phyloP scores from a whole-genome alignment of 2,113 vertebrate species.

The Muntiacus muntjak region DNA sequence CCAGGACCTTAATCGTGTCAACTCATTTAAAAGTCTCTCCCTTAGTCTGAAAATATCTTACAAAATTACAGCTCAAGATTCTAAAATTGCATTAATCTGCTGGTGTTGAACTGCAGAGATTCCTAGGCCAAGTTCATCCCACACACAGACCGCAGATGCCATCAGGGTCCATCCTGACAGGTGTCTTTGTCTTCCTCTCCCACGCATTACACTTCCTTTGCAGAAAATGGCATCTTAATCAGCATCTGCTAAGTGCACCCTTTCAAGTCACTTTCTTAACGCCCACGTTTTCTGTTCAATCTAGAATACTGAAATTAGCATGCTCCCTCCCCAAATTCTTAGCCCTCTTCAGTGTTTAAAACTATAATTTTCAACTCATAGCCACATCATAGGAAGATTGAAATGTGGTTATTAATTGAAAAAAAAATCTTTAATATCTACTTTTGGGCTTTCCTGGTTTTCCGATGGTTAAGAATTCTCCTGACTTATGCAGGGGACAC shows the following conservation, averaged over 20 bases:
- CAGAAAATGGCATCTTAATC: slow-evolving; percentile 30
- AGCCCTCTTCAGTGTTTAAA: background rate
- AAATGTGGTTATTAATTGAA: background rate
- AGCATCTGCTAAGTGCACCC: background rate
- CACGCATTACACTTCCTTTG: background rate
- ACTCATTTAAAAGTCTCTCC: background rate
- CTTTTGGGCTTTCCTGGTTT: background rate
- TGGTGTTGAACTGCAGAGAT: background rate
- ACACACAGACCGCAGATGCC: background rate
- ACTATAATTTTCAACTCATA: background rate
- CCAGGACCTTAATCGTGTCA: background rate
- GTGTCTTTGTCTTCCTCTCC: background rate
- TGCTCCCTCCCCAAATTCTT: background rate
- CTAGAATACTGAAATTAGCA: background rate
- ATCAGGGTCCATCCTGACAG: background rate
- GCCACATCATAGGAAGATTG: background rate
- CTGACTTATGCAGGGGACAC: background rate
- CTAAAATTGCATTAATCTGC: background rate
- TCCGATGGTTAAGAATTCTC: background rate
- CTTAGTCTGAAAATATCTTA: slow-evolving; percentile 10
- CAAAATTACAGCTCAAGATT: background rate
- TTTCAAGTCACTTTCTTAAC: background rate
- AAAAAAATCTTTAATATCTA: background rate
- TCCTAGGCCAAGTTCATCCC: background rate
- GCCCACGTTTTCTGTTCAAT: background rate